Base-by-base conservation (phyloP, 1,140 invertebrate genomes). In the Dendrolimus punctatus region DNA sequence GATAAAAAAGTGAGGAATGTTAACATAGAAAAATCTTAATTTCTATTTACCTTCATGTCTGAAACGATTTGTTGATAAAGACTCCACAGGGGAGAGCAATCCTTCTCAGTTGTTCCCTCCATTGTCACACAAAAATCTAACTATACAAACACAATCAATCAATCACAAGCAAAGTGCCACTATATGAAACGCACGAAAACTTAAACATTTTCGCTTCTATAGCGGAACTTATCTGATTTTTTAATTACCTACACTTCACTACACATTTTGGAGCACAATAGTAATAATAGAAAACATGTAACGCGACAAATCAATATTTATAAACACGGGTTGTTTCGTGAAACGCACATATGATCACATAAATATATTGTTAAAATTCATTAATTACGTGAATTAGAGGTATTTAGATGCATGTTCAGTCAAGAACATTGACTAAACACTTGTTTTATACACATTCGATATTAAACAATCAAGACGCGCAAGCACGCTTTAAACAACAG, bases 221-320 rank as follows among this genome's bases (percentile, higher is more conserved):
- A 80, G 75, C 60, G 52, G 39, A 58, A 53, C 40, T 53, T 60
- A 50, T 68, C 49, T 58, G 46, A 66, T 60, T 57, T 64, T 44
- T 49, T 46, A 53, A 60, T 62, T 64, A 71, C 67, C 75, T 82
- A 84, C 80, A 82, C 81, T 77, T 75, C 83, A 81, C 73, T 70
- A 60, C 53, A 71, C 64, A 60, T 64, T 69, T 64, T 41, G 58
- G 58, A 51, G 64, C 62, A 66, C 61, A 73, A 69, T 60, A 61
- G 52, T 62, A 76, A 68, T 57, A 53, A 55, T 66, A 71, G 55
- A 68, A 73, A 85, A 75, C 67, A 76, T 67, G 53, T 70, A 71
- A 71, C 67, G 68, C 64, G 71, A 78, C 78, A 80, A 83, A 86
- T 86, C 83, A 86, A 86, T 86, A 86, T 86, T 85, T 86, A 84